Evolutionary conservation across 2,888 invertebrate genomes (phyloP), one percentile per base, ranked within the genome.

Genomic region (Salticus scenicus): DNA sequence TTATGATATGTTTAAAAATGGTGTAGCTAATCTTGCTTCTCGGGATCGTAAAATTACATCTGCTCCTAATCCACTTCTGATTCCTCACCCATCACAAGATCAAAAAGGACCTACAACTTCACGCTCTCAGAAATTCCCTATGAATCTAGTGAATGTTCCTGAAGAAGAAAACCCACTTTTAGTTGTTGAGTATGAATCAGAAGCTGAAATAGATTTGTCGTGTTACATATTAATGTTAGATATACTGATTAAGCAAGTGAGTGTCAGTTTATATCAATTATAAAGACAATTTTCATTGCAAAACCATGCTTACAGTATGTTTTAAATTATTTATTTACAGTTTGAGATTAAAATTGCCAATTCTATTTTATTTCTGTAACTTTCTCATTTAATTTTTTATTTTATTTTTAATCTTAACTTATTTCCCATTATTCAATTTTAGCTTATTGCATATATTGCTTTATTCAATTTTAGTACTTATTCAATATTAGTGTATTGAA

Each of bases 161-260:
- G 79, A 71, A 71, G 74, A 76, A 12, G 79, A 74, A 27, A 70
- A 70, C 28, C 78, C 74, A 17, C 64, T 69, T 1, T 20, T 69
- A 57, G 80, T 80, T 74, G 72, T 74, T 2, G 87, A 82, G n/a
- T 67, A 73, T 24, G 72, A 78, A 37, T 72, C 79, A 57, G 88
- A 88, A 30, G 90, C 90, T 10, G 92, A 92, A 83, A 90, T 91
- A 75, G 96, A 97, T 91, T 92, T 98, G n/a, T 96, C 96, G 0
- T 98, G 98, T 90, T 98, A 97, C 91, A 97, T 98, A 88, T 93
- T 98, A 51, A 98, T 99, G 97, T 92, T 99, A 88, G 99, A 99
- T 90, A 95, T 98, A 89, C 92, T 98, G 70, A 92, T 98, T 17
- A 98, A 98, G 92, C 99, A 99, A 93, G 96, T 96, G 88, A 88